Evolutionary conservation across 1,140 invertebrate species (phyloP).

Genomic region (Drosophila mayri): DNA sequence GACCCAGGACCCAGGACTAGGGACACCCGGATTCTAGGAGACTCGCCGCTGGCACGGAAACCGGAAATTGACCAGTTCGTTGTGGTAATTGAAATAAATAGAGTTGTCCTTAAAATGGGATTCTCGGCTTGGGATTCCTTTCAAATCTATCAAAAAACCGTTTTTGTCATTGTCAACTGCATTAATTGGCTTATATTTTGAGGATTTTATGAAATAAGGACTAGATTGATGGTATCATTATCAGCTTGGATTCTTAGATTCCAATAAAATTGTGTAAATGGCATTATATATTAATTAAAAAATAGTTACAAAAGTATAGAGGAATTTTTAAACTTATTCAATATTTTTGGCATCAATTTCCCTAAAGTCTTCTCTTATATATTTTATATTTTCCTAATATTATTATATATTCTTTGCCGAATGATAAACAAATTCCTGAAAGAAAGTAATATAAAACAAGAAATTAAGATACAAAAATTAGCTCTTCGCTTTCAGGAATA

Average conservation of each 20-base stretch:
- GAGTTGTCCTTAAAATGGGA: conserved; percentile 24
- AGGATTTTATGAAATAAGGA: not conserved
- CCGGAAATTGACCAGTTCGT: conserved; percentile 44
- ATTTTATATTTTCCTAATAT: not conserved
- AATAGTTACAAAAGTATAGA: too few relatives aligned
- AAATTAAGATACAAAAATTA: too few relatives aligned
- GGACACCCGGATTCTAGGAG: conserved; percentile 1
- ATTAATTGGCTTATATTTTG: conserved; percentile 12
- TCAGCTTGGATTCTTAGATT: not conserved
- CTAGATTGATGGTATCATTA: not conserved
- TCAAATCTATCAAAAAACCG: conserved; percentile 36
- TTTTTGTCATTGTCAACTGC: conserved; percentile 18
- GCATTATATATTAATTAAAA: not conserved
- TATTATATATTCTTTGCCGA: not conserved
- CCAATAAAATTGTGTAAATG: too few relatives aligned
- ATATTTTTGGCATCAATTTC: too few relatives aligned
- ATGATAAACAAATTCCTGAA: not conserved
- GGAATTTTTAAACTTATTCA: too few relatives aligned
- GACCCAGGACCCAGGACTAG: conserved; percentile 12
- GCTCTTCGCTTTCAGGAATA: not conserved
- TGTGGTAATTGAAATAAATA: conserved; percentile 51
- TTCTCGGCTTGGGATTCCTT: not conserved
- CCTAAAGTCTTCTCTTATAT: not conserved
- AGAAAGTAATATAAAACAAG: not conserved
- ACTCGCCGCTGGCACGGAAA: conserved; percentile 21